Conservation (phyloP, 2,113 vertebrate species). For the Coreoperca whiteheadi region DNA sequence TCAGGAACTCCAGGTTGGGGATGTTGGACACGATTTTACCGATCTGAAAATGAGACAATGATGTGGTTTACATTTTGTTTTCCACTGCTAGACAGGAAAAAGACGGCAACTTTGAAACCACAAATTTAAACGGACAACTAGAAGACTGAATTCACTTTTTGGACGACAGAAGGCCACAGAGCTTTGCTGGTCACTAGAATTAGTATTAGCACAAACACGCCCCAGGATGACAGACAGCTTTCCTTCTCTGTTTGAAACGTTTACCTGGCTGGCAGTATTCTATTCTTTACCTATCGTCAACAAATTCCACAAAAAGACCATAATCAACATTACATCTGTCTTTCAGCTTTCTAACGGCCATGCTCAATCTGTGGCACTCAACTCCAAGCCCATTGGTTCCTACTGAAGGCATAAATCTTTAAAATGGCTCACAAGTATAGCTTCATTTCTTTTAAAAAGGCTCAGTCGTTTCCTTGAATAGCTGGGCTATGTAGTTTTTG, state of each 20-base stretch:
- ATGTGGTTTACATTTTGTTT: neutral
- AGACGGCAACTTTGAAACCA: neutral
- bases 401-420: too few species aligned
- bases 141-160: neutral
- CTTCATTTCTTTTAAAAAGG: neutral
- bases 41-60: slow-evolving; percentile 84
- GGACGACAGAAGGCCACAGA: neutral
- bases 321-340: too few species aligned
- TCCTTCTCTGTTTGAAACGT: neutral
- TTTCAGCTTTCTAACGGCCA: too few species aligned
- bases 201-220: neutral
- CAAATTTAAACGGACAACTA: neutral
- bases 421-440: too few species aligned
- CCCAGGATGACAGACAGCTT: neutral
- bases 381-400: neutral
- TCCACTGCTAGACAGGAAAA: neutral
- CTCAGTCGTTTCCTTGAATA: too few species aligned
- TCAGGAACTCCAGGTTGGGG: slow-evolving; percentile 97
- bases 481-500: neutral
- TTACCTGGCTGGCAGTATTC: neutral
- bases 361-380: too few species aligned
- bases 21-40: slow-evolving; percentile 98
- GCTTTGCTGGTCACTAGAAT: neutral
- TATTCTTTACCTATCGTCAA: neutral
- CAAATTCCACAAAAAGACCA: neutral